These are phyloP conservation scores for Nannoperca obscura DNA, from an alignment of 2,797 vertebrate species.

Conservation along the genomic window DNA sequence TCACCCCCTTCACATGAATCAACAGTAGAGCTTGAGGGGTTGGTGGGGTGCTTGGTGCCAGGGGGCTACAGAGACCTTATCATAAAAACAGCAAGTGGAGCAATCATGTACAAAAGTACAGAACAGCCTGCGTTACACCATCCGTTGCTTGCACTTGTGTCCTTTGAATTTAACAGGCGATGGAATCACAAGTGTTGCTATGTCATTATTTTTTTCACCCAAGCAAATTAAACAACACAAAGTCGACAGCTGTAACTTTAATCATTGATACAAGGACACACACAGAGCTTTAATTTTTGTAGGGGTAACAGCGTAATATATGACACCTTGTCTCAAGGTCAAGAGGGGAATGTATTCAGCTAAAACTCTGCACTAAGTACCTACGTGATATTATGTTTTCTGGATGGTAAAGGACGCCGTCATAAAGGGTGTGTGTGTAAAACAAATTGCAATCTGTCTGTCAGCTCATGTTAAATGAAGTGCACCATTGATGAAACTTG, in stretches of 20 bases:
- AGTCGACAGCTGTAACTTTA: constrained; percentile 77
- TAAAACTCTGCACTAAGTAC: constrained; percentile 68
- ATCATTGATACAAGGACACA: constrained; percentile 74
- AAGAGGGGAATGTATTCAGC: constrained; percentile 66
- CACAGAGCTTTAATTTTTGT: constrained; percentile 64
- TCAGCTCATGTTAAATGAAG: constrained; percentile 80
- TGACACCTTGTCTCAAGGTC: constrained; percentile 78
- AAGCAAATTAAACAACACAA: constrained; percentile 70
- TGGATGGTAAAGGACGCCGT: constrained; percentile 70
- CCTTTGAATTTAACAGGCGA: constrained; percentile 62
- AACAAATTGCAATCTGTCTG: constrained; percentile 83
- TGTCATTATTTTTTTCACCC: constrained; percentile 69
- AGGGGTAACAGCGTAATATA: constrained; percentile 57
- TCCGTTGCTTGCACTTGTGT: constrained; percentile 39
- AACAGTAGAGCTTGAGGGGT: constrained; percentile 50
- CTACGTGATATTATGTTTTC: constrained; percentile 65
- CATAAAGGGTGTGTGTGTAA: constrained; percentile 76
- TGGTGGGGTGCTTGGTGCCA: constrained; percentile 41
- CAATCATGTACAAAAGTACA: constrained; percentile 53
- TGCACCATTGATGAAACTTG: constrained; percentile 76
- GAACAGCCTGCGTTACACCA: constrained; percentile 37
- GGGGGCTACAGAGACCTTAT: constrained; percentile 67
- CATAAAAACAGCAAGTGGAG: constrained; percentile 45
- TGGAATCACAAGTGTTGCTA: constrained; percentile 50
- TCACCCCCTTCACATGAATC: constrained; percentile 69